These are phyloP conservation scores for Dysmachus trigonus DNA, from an alignment of 2,888 invertebrate species.

Conservation along the genomic window DNA sequence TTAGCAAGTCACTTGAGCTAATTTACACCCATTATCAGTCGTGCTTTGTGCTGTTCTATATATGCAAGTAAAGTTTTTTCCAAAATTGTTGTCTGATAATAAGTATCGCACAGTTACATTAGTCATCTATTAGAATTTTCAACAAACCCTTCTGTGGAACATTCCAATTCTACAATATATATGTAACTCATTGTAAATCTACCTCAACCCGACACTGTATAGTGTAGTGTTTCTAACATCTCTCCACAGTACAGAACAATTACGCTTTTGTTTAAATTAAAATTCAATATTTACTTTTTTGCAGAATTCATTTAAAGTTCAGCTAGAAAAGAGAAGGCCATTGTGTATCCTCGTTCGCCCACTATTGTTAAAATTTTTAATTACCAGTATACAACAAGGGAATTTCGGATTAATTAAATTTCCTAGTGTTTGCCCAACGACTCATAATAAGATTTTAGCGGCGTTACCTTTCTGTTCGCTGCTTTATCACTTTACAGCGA, in stretches of 20 bases:
- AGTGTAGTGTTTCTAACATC: background rate
- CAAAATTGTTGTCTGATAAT: background rate
- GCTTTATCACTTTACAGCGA: background rate
- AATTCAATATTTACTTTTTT: constrained; percentile 20
- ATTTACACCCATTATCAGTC: background rate
- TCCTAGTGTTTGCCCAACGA: background rate
- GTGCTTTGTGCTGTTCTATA: background rate
- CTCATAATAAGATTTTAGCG: constrained; percentile 10
- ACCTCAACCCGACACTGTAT: background rate
- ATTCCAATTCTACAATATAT: background rate
- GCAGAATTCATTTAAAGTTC: background rate
- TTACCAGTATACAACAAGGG: constrained; percentile 11
- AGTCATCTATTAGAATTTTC: no score
- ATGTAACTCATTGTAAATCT: background rate
- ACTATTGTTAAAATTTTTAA: constrained; percentile 29
- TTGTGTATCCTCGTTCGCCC: background rate
- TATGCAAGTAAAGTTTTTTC: background rate
- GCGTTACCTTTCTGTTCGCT: background rate
- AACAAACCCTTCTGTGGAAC: background rate
- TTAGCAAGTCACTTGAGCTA: background rate
- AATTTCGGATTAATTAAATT: constrained; percentile 17
- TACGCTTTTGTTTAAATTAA: background rate
- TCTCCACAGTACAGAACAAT: background rate
- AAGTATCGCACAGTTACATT: background rate
- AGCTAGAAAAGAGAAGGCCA: background rate